Conservation (phyloP, 2,797 vertebrate species). For the Chanos chanos region DNA sequence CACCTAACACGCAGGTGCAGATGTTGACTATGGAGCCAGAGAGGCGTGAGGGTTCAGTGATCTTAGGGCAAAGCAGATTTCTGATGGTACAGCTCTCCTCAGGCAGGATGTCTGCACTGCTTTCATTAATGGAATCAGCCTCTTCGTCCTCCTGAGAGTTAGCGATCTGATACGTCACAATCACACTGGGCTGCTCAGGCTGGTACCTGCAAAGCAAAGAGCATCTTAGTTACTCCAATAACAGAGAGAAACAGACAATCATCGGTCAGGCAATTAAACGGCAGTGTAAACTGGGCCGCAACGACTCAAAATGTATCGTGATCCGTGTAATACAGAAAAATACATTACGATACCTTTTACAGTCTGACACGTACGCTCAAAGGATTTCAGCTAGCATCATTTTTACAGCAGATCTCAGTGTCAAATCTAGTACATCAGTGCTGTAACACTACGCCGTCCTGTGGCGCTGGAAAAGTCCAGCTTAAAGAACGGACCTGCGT, state of each 20-base stretch:
- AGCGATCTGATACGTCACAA: slow-evolving; percentile 82
- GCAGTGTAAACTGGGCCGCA: no score
- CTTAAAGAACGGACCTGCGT: no score
- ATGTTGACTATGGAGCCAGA: slow-evolving; percentile 81
- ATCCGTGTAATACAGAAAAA: no score
- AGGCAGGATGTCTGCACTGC: slow-evolving; percentile 71
- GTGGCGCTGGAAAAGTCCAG: no score
- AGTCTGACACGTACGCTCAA: no score
- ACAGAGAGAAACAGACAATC: not conserved
- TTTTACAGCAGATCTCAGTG: no score
- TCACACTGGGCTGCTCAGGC: slow-evolving; percentile 76
- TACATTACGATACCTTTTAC: no score
- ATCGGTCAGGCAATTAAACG: no score
- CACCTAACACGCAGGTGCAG: slow-evolving; percentile 80
- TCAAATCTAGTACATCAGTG: no score
- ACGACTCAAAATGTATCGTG: no score
- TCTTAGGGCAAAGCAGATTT: slow-evolving; percentile 73
- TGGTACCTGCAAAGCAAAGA: slow-evolving; percentile 77
- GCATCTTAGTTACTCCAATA: not conserved
- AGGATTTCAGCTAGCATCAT: no score
- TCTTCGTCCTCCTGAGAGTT: slow-evolving; percentile 79
- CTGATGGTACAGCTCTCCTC: slow-evolving; percentile 69
- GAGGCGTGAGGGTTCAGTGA: slow-evolving; percentile 74
- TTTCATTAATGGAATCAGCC: slow-evolving; percentile 71
- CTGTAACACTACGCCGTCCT: no score